Conservation (phyloP, 2,113 vertebrate genomes). For the Nibea coibor region DNA sequence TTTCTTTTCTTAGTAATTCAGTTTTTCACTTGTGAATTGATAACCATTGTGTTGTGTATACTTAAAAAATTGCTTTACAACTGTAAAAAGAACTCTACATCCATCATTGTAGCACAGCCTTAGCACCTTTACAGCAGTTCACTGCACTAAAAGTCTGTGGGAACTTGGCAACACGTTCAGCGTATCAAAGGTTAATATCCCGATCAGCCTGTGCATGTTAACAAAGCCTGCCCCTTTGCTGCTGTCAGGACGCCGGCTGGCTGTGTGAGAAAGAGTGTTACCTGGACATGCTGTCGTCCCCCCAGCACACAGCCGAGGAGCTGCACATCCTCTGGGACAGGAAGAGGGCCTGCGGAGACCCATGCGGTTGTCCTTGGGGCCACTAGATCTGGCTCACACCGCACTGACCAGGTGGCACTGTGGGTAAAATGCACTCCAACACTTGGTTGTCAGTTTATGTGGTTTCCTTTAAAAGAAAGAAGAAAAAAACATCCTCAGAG, state of each 20-base stretch:
- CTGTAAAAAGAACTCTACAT: background rate
- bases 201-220: background rate
- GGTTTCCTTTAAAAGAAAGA: constrained; percentile 9
- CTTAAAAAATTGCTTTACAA: background rate
- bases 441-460: constrained; percentile 32
- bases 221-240: background rate
- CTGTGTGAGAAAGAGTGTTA: constrained; percentile 95
- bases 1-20: constrained; percentile 17
- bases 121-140: background rate
- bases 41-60: background rate
- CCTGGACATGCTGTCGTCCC: constrained; percentile 94
- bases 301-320: constrained; percentile 91
- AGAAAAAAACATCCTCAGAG: background rate
- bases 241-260: constrained; percentile 91
- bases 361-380: constrained; percentile 88
- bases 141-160: background rate
- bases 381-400: constrained; percentile 35
- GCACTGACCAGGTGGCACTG: constrained; percentile 25
- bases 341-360: constrained; percentile 89
- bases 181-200: constrained; percentile 1
- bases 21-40: background rate
- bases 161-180: constrained; percentile 3
- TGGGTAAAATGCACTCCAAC: constrained; percentile 58
- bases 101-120: background rate
- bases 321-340: constrained; percentile 88